Evolutionary conservation across 2,113 vertebrate genomes (phyloP).

Genomic region (Chroicocephalus ridibundus): DNA sequence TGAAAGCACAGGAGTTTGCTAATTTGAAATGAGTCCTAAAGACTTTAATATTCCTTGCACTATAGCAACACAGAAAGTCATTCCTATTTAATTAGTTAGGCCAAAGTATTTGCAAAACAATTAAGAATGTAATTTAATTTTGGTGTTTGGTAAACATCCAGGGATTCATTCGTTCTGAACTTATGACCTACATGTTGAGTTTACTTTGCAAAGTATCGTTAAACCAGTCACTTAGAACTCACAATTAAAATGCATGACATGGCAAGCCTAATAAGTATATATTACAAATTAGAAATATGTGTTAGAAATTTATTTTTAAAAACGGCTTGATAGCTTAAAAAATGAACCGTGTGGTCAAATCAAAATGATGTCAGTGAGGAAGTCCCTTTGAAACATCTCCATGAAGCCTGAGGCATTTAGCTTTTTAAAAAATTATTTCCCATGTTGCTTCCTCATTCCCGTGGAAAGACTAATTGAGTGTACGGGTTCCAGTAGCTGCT

Average conservation of each 20-base stretch:
- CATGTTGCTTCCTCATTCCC: not conserved
- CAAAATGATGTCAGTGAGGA: not conserved
- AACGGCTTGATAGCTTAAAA: not conserved
- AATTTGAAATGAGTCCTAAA: constrained; percentile 74
- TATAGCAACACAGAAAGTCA: constrained; percentile 66
- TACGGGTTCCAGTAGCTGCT: not conserved
- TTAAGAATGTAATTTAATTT: constrained; percentile 81
- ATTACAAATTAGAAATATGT: constrained; percentile 19
- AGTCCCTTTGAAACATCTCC: not conserved
- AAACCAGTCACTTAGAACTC: constrained; percentile 72
- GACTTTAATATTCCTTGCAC: constrained; percentile 75
- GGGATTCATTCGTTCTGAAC: constrained; percentile 79
- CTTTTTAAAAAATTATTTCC: not conserved
- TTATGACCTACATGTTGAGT: constrained; percentile 70
- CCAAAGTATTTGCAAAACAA: constrained; percentile 80
- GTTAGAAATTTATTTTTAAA: not conserved
- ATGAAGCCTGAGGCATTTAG: not conserved
- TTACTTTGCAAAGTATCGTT: constrained; percentile 71
- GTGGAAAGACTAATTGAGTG: not conserved
- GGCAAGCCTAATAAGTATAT: not conserved
- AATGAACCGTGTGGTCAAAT: not conserved
- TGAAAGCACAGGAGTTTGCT: constrained; percentile 67
- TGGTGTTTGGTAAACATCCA: constrained; percentile 75
- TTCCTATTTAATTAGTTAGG: constrained; percentile 82
- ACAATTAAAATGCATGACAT: constrained; percentile 56